Evolutionary conservation across 1,140 invertebrate genomes (phyloP).

Genomic region (Drosophila tristis): DNA sequence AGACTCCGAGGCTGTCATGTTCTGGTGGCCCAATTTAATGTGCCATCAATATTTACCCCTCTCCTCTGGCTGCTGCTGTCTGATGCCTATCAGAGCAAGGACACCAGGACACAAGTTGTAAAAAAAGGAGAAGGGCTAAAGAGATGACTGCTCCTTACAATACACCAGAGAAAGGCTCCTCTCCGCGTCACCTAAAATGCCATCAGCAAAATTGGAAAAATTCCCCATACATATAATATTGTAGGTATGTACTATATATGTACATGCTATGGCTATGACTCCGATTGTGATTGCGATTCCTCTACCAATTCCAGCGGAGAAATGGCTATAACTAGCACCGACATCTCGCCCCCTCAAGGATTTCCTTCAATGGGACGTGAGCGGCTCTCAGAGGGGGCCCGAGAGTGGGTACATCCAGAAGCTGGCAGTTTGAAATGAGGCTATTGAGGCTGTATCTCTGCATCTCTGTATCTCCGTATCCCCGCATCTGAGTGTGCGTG

Average conservation of each 20-base stretch:
- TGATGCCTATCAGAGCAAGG: conserved; percentile 68
- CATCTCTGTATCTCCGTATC: too few relatives aligned
- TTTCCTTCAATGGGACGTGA: conserved; percentile 37
- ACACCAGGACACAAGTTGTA: conserved; percentile 40
- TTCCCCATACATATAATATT: conserved; percentile 42
- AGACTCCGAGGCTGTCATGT: conserved; percentile 57
- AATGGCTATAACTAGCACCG: conserved; percentile 58
- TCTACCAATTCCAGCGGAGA: conserved; percentile 11
- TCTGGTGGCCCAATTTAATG: conserved; percentile 70
- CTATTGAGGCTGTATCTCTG: conserved; percentile 9
- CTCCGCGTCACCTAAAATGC: conserved; percentile 72
- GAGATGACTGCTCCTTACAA: conserved; percentile 38
- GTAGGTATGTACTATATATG: conserved; percentile 11
- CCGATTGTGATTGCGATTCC: conserved; percentile 45
- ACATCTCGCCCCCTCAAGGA: conserved; percentile 31
- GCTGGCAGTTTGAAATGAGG: conserved; percentile 48
- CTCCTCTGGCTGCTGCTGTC: conserved; percentile 23
- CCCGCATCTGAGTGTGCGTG: conserved; percentile 6
- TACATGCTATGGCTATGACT: conserved; percentile 37
- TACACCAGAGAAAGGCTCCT: conserved; percentile 20
- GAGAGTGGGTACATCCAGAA: conserved; percentile 9
- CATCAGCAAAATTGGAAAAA: conserved; percentile 80
- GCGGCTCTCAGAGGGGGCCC: conserved; percentile 21
- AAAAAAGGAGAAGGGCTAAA: conserved; percentile 26
- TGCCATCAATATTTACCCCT: conserved; percentile 72